Conservation (phyloP, 2,113 vertebrate species). For the Mobula hypostoma region DNA sequence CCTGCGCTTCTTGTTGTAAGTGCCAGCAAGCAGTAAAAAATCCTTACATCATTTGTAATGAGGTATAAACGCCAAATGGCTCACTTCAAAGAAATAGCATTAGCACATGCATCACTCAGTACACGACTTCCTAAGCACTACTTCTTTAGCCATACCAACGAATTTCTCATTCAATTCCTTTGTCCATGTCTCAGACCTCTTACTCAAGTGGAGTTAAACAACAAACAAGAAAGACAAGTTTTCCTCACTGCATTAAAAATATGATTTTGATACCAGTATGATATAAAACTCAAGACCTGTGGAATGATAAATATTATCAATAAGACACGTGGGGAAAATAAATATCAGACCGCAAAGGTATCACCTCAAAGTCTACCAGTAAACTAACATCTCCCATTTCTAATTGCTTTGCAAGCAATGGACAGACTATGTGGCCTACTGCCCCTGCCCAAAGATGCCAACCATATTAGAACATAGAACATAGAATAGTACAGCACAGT, state of each 20-base stretch:
- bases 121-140: neutral
- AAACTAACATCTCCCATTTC: neutral
- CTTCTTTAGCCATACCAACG: neutral
- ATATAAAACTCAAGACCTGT: neutral
- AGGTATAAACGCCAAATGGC: conserved; percentile 25
- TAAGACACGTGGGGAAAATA: neutral
- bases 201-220: neutral
- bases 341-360: neutral
- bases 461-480: too few relatives aligned
- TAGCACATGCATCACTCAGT: neutral
- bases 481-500: too few relatives aligned
- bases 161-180: neutral
- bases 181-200: neutral
- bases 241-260: conserved; percentile 8
- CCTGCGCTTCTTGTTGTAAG: neutral
- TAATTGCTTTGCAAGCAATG: neutral
- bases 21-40: neutral
- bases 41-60: neutral
- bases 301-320: conserved; percentile 19
- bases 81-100: conserved; percentile 26
- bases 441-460: too few relatives aligned
- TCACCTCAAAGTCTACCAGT: neutral
- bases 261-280: neutral
- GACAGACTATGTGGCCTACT: neutral
- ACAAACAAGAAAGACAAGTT: neutral